Evolutionary conservation across 2,113 vertebrate genomes (phyloP).

Genomic region (Calyptommatus sinebrachiatus): DNA sequence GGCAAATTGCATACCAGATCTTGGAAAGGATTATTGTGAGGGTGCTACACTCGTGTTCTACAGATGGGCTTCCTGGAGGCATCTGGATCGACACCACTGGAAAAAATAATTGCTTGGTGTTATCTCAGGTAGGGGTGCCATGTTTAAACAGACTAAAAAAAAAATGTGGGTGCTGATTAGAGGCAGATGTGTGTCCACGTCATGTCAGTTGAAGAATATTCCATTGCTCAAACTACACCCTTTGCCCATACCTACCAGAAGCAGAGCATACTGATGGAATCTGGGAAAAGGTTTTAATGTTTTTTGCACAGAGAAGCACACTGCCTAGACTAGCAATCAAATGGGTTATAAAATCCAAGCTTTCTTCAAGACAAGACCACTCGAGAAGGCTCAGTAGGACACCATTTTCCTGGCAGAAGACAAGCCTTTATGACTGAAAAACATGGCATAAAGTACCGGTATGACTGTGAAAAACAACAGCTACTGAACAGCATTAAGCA

Average conservation of each 20-base stretch:
- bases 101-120: background rate
- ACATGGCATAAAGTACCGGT: background rate
- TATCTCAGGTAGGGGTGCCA: background rate
- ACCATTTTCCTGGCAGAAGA: background rate
- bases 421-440: background rate
- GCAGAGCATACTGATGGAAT: background rate
- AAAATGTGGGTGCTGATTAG: background rate
- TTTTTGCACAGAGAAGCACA: background rate
- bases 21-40: background rate
- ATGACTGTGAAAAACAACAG: no score
- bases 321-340: background rate
- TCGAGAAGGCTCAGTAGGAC: background rate
- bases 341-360: background rate
- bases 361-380: background rate
- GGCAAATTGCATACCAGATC: background rate
- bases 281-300: background rate
- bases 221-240: background rate
- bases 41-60: no score
- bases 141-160: background rate
- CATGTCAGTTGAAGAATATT: no score
- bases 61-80: background rate
- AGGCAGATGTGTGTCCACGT: no score
- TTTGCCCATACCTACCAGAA: background rate
- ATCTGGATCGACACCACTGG: background rate
- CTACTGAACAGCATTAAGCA: no score